Evolutionary conservation across 2,797 vertebrate genomes (phyloP).

Genomic region (Triplophysa yarkandensis): DNA sequence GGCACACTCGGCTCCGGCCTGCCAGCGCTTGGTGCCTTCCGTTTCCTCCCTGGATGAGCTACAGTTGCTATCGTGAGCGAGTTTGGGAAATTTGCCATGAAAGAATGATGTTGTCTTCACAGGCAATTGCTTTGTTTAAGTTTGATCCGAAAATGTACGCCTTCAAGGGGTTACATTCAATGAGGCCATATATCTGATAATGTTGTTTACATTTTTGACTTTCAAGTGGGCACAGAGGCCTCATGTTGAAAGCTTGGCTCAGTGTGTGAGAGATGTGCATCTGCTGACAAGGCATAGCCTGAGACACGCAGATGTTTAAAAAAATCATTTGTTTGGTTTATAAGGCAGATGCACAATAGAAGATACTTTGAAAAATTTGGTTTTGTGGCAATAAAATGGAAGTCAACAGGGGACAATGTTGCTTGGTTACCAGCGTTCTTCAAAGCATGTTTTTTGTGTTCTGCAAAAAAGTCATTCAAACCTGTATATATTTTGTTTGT

Average conservation of each 20-base stretch:
- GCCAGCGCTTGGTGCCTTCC: conserved; percentile 8
- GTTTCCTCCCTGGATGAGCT: conserved; percentile 41
- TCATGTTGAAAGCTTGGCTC: background rate
- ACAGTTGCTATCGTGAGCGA: conserved; percentile 20
- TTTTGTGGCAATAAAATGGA: too few species aligned
- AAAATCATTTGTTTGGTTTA: too few species aligned
- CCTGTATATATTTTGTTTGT: too few species aligned
- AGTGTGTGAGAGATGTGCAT: background rate
- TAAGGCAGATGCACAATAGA: too few species aligned
- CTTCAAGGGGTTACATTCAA: conserved; percentile 44
- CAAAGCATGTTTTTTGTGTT: too few species aligned
- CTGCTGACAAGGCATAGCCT: conserved; percentile 3
- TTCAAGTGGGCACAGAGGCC: conserved; percentile 26
- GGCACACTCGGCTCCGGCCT: conserved; percentile 16
- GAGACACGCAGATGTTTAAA: background rate
- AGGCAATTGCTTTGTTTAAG: conserved; percentile 35
- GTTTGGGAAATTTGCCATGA: conserved; percentile 36
- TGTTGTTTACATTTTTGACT: conserved; percentile 48
- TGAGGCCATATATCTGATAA: conserved; percentile 48
- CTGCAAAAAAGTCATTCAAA: too few species aligned
- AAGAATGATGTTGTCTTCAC: conserved; percentile 34
- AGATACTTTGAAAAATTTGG: too few species aligned
- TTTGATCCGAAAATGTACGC: conserved; percentile 49
- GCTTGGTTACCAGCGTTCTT: too few species aligned
- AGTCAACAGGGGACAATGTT: too few species aligned